phyloP scores from a whole-genome alignment of 2,113 vertebrate genomes.

The Melospiza melodia region DNA sequence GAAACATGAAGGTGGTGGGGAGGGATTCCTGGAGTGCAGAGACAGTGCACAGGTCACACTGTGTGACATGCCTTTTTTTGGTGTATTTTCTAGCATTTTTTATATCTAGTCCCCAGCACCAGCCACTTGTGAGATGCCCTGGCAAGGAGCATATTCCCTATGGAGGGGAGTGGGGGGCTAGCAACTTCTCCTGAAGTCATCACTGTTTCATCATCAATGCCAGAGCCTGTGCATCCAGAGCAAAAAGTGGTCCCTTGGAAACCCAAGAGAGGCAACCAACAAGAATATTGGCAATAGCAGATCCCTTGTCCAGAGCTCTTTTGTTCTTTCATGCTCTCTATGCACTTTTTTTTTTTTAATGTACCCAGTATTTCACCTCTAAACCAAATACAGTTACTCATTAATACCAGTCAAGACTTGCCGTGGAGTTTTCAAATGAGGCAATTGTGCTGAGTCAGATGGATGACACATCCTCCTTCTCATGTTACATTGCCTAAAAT shows the following conservation, averaged over 20 bases:
- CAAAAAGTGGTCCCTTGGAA: background rate
- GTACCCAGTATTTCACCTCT: background rate
- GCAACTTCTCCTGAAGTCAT: background rate
- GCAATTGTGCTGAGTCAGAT: conserved; percentile 50
- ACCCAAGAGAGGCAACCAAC: background rate
- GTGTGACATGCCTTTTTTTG: background rate
- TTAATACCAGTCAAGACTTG: conserved; percentile 17
- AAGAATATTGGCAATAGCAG: background rate
- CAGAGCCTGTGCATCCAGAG: background rate
- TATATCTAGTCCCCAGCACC: background rate
- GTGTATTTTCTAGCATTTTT: background rate
- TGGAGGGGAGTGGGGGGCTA: background rate
- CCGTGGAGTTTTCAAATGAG: background rate
- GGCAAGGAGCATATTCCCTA: background rate
- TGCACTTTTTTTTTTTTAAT: background rate
- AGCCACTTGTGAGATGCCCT: background rate
- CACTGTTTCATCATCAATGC: background rate
- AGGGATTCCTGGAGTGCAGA: background rate
- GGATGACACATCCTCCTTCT: conserved; percentile 37
- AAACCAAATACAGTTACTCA: background rate
- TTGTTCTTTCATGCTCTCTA: background rate
- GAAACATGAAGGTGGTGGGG: background rate
- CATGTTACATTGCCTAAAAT: conserved; percentile 6
- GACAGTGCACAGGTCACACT: background rate
- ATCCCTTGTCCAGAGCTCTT: background rate